Evolutionary conservation across 2,797 vertebrate species (phyloP).

Genomic region (Heliangelus exortis): DNA sequence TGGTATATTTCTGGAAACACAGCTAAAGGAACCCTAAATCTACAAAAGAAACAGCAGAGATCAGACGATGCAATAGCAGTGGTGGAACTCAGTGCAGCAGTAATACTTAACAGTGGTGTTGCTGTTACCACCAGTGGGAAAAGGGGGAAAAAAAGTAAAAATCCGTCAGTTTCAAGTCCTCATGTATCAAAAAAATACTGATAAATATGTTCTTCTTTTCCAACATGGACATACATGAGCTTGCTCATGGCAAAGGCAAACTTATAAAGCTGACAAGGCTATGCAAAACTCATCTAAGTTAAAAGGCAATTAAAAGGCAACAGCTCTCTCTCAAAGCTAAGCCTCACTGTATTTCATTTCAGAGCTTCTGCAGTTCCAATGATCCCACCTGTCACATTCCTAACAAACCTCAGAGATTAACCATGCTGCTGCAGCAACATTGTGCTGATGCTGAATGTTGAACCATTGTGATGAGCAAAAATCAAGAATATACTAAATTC

Average conservation of each 20-base stretch:
- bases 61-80: neutral
- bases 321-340: neutral
- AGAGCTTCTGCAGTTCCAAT: neutral
- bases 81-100: neutral
- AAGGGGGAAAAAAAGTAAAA: neutral
- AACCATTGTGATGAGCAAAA: fast-evolving
- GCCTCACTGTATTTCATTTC: neutral
- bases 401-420: neutral
- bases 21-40: neutral
- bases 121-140: neutral
- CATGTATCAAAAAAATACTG: neutral
- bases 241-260: neutral
- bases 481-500: neutral
- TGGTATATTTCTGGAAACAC: neutral
- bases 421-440: neutral
- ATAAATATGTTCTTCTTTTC: neutral
- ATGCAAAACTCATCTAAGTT: neutral
- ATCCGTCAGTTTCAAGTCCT: neutral
- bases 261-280: neutral
- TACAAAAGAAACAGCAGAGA: neutral
- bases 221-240: neutral
- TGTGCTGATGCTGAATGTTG: fast-evolving
- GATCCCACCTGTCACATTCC: neutral
- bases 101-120: neutral
- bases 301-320: neutral